Base-by-base conservation (phyloP, 1,140 invertebrate genomes). In the Lucilia sericata region DNA sequence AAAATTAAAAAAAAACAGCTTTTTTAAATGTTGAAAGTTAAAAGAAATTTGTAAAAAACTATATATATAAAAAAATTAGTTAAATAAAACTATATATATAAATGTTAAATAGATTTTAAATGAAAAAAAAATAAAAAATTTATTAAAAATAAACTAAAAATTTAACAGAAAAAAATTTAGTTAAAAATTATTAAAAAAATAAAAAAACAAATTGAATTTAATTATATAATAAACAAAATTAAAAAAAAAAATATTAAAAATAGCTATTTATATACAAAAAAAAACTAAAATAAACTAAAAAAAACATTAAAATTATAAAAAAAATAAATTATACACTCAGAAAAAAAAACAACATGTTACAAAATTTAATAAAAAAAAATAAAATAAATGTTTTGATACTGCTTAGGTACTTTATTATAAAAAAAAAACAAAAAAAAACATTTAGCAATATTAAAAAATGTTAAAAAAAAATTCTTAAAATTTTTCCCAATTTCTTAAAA, bases 361-460 rank as follows among this genome's bases (percentile, higher is more conserved):
- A 36, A 74, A 75, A 83, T 55, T 65, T n/a, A n/a, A n/a, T n/a
- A n/a, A n/a, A n/a, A n/a, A 65, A 74, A 70, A 19, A 47, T 10
- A 83, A 42, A 74, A 74, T 60, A 70, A 34, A 84, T 81, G 80
- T 84, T 84, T 84, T 84, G 83, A 84, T 84, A 84, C 83, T 47
- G 80, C 47, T 81, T 84, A 84, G 83, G 19, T 84, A 82, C 21
- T 34, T 60, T 82, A 70, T 81, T 49, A 80, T 49, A 82, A 13
- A 81, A 70, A 78, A 55, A 21, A 21, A 47, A 74, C 3, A 83
- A 74, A 13, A 83, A 55, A 55, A 84, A 55, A 60, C 17, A 42
- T 51, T 51, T 51, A 51, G 49, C 49, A 51, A 51, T 51, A 51
- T 51, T 51, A 51, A 51, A 51, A 17, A 51, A 36, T 36, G 36